Conservation (phyloP, 2,888 invertebrate genomes). For the Auanema freiburgensis region DNA sequence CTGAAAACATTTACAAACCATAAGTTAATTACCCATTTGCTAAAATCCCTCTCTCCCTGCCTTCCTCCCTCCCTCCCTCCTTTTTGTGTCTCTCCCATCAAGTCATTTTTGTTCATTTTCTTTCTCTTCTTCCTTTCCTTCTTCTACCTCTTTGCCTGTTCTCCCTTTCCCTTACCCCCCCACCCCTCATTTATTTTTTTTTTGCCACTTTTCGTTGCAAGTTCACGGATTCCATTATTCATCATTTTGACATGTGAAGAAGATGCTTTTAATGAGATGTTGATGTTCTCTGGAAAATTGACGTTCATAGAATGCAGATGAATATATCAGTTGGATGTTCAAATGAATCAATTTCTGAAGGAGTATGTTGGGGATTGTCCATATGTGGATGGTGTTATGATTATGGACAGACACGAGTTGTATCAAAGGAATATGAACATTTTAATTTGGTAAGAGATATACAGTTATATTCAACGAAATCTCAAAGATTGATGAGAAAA, state of each 20-base stretch:
- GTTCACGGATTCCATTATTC: background rate
- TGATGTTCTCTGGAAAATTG: conserved; percentile 3
- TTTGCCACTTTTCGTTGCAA: background rate
- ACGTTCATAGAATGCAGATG: conserved; percentile 7
- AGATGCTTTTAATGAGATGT: background rate
- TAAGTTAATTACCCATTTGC: background rate
- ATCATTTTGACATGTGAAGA: background rate
- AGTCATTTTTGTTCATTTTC: conserved; percentile 6
- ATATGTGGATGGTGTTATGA: conserved; percentile 58
- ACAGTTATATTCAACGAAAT: too few species aligned
- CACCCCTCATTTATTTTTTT: background rate
- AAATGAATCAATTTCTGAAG: conserved; percentile 26
- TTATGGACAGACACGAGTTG: conserved; percentile 40
- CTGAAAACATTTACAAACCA: too few species aligned
- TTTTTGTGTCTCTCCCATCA: conserved; percentile 2
- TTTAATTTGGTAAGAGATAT: conserved; percentile 51
- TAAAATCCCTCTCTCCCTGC: background rate
- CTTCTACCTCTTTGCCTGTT: background rate
- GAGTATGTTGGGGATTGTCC: conserved; percentile 45
- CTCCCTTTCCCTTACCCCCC: background rate
- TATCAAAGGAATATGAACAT: conserved; percentile 46
- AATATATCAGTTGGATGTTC: conserved; percentile 24
- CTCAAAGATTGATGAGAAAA: too few species aligned
- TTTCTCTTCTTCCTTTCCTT: conserved; percentile 1
- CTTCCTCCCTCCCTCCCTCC: conserved; percentile 1